phyloP scores from a whole-genome alignment of 2,113 vertebrate genomes.

The Labeo catla region DNA sequence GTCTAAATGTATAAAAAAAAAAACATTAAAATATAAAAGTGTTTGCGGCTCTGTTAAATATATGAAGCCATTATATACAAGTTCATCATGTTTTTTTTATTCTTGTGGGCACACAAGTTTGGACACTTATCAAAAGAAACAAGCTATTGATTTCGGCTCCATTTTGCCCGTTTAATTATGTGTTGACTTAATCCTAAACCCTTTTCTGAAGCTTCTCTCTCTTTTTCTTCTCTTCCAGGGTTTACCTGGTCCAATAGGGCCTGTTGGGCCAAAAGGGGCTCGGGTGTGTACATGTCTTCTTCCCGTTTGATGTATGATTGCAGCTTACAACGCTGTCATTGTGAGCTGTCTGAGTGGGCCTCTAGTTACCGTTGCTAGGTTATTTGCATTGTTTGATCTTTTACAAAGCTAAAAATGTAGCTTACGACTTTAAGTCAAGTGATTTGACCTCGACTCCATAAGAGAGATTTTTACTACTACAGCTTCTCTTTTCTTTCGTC shows the following conservation, averaged over 20 bases:
- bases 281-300: conserved; percentile 82
- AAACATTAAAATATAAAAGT: neutral
- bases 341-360: neutral
- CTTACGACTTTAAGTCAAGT: conserved; percentile 24
- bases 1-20: neutral
- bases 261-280: conserved; percentile 90
- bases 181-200: neutral
- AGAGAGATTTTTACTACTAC: neutral
- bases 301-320: conserved; percentile 4
- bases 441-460: conserved; percentile 1
- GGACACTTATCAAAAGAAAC: conserved; percentile 11
- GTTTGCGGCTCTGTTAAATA: neutral
- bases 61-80: neutral
- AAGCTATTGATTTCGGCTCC: neutral
- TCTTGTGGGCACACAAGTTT: neutral
- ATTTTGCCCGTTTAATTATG: neutral
- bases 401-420: neutral
- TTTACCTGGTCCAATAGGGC: conserved; percentile 94
- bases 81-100: neutral
- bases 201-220: conserved; percentile 53
- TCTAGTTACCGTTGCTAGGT: conserved; percentile 13
- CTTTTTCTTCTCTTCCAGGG: conserved; percentile 84
- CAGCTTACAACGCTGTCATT: neutral
- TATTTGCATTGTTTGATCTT: conserved; percentile 33
- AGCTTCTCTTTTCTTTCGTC: neutral